phyloP scores from a whole-genome alignment of 1,140 invertebrate species.

The Pemphigus obesinymphae region DNA sequence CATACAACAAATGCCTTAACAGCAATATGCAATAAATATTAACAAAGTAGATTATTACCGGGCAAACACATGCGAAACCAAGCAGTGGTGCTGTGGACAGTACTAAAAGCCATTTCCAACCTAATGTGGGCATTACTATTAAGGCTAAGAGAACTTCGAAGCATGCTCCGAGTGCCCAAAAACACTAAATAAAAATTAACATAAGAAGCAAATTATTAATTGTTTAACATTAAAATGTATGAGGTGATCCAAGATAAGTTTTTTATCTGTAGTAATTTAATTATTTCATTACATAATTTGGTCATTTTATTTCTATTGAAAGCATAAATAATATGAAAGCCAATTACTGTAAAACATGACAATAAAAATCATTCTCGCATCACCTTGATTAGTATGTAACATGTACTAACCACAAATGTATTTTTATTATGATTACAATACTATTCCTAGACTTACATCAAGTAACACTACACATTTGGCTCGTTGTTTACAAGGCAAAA shows the following conservation, averaged over 20 bases:
- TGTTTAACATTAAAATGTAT: not conserved
- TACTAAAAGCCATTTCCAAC: slow-evolving; percentile 85
- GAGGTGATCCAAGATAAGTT: not conserved
- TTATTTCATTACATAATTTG: not conserved
- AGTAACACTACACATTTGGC: slow-evolving; percentile 91
- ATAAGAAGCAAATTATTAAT: not conserved
- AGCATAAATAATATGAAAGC: not conserved
- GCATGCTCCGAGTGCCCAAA: slow-evolving; percentile 92
- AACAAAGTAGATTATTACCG: slow-evolving; percentile 56
- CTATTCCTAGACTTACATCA: slow-evolving; percentile 66
- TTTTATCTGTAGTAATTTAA: not conserved
- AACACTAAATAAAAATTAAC: slow-evolving; percentile 65
- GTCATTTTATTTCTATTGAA: not conserved
- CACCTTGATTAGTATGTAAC: not conserved
- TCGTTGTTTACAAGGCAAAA: slow-evolving; percentile 85
- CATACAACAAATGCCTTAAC: no score
- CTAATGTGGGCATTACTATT: slow-evolving; percentile 84
- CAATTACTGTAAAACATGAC: not conserved
- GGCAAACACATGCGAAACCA: slow-evolving; percentile 73
- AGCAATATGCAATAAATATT: not conserved
- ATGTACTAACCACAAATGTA: not conserved
- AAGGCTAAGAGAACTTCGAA: slow-evolving; percentile 86
- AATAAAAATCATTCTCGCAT: not conserved
- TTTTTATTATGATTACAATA: not conserved
- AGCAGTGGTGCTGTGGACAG: slow-evolving; percentile 83